phyloP scores from a whole-genome alignment of 2,113 vertebrate species.

The Actenoides lindsayi region DNA sequence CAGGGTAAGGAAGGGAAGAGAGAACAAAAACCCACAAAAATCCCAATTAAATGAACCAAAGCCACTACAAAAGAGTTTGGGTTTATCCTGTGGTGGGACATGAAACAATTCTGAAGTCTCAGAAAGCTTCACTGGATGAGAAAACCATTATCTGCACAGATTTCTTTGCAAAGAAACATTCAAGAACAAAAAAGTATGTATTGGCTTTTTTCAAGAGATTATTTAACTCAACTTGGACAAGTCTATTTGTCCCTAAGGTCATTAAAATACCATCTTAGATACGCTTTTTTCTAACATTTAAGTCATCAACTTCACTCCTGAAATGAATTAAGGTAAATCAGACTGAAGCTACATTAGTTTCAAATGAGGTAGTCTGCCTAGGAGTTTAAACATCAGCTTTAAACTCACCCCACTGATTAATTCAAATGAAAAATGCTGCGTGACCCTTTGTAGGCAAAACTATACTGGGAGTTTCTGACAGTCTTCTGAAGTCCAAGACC shows the following conservation, averaged over 20 bases:
- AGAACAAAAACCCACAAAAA: constrained; percentile 3
- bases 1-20: not conserved
- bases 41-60: constrained; percentile 32
- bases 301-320: not conserved
- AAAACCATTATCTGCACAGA: constrained; percentile 38
- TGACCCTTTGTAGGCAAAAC: not conserved
- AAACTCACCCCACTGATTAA: not conserved
- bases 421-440: not conserved
- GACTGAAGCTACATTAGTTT: not conserved
- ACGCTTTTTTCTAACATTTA: not conserved
- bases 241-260: not conserved
- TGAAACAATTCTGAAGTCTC: constrained; percentile 39
- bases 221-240: constrained; percentile 4
- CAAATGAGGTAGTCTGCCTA: not conserved
- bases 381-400: not conserved
- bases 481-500: not conserved
- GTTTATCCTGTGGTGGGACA: constrained; percentile 26
- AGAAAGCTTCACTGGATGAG: constrained; percentile 37
- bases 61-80: constrained; percentile 45
- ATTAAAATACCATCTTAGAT: not conserved
- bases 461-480: not conserved
- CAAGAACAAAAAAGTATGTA: not conserved
- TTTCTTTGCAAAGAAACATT: constrained; percentile 37
- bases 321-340: not conserved
- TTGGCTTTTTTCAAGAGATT: not conserved